These are phyloP conservation scores for Matsumyia berberina DNA, from an alignment of 2,888 invertebrate genomes.

Conservation along the genomic window DNA sequence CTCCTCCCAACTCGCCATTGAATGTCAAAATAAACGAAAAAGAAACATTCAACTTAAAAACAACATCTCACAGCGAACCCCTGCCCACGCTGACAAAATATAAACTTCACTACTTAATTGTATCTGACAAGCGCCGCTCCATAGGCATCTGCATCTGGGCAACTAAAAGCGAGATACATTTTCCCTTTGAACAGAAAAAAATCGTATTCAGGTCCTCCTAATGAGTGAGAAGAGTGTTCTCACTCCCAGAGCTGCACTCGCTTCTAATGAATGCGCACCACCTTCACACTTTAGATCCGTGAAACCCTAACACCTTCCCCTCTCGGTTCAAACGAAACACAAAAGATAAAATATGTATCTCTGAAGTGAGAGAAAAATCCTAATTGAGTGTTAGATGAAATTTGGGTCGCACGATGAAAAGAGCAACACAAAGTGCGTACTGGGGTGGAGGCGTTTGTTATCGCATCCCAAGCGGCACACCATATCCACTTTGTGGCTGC, in stretches of 20 bases:
- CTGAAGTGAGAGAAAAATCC: constrained; percentile 62
- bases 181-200: constrained; percentile 19
- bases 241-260: constrained; percentile 47
- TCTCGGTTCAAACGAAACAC: constrained; percentile 19
- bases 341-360: constrained; percentile 42
- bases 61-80: constrained; percentile 49
- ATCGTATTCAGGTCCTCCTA: constrained; percentile 53
- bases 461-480: constrained; percentile 41
- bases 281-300: constrained; percentile 38
- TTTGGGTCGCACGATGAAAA: constrained; percentile 66
- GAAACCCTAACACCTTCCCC: constrained; percentile 9
- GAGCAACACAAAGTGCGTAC: constrained; percentile 38
- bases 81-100: constrained; percentile 42
- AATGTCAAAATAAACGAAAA: constrained; percentile 60
- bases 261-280: constrained; percentile 30
- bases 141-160: constrained; percentile 6
- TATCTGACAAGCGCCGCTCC: constrained; percentile 67
- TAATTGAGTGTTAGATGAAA: constrained; percentile 73
- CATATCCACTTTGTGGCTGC: constrained; percentile 63
- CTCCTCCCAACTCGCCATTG: constrained; percentile 28
- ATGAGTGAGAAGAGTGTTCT: constrained; percentile 52
- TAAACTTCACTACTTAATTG: constrained; percentile 70
- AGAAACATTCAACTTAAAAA: constrained; percentile 6
- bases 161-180: constrained; percentile 3
- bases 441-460: constrained; percentile 50